These are phyloP conservation scores for Pseudomyrmex pallidus DNA, from an alignment of 1,140 invertebrate species.

Conservation along the genomic window DNA sequence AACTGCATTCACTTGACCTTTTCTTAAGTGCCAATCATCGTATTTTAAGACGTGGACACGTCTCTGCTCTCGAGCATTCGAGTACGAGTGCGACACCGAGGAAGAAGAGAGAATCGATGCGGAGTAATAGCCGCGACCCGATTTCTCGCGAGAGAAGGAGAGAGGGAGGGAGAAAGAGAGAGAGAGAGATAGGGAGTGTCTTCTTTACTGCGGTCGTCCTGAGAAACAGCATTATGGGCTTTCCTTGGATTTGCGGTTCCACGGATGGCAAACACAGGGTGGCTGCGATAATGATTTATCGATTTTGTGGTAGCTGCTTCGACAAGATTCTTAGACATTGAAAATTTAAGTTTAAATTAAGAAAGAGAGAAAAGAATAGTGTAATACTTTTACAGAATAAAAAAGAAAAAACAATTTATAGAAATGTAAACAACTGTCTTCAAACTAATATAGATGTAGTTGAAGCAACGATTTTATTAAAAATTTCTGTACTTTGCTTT, in stretches of 20 bases:
- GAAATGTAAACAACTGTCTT: no score
- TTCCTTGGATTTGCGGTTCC: constrained; percentile 47
- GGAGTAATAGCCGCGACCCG: constrained; percentile 42
- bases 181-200: constrained; percentile 1
- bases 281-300: constrained; percentile 47
- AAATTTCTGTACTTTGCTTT: no score
- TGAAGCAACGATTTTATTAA: no score
- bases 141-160: constrained; percentile 60
- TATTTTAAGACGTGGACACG: constrained; percentile 3
- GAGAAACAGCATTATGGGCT: constrained; percentile 49
- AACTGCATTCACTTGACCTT: constrained; percentile 76
- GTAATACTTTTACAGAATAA: not conserved
- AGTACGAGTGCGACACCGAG: constrained; percentile 23
- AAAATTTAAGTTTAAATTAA: constrained; percentile 34
- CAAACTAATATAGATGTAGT: no score
- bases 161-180: not conserved
- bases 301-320: constrained; percentile 20
- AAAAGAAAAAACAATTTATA: not conserved
- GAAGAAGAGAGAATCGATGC: constrained; percentile 59
- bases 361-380: constrained; percentile 1
- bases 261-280: constrained; percentile 37
- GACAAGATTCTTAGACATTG: constrained; percentile 21
- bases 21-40: constrained; percentile 54
- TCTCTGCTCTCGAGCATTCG: constrained; percentile 40
- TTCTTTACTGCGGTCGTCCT: constrained; percentile 52